Conservation (phyloP, 2,113 vertebrate species). For the Emydocephalus ijimae region DNA sequence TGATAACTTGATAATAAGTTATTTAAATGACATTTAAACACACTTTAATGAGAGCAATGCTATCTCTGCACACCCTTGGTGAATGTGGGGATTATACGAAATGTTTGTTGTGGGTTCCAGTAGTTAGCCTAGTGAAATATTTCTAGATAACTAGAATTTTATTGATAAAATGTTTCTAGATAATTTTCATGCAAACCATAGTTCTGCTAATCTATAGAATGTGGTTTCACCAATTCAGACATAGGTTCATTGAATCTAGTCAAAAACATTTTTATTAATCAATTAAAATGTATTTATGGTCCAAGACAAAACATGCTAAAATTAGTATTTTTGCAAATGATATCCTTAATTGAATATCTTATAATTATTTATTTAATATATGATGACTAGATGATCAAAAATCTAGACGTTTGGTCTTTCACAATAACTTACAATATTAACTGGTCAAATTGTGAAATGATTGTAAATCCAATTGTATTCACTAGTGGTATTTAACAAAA, state of each 20-base stretch:
- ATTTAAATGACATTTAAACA: neutral
- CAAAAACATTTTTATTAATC: neutral
- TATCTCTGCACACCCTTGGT: neutral
- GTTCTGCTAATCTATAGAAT: neutral
- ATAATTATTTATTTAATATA: constrained; percentile 41
- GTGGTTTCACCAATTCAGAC: neutral
- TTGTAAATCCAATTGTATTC: constrained; percentile 32
- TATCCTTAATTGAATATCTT: constrained; percentile 20
- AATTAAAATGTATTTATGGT: neutral
- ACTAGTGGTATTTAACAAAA: constrained; percentile 28
- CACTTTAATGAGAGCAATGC: neutral
- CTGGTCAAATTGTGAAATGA: constrained; percentile 28
- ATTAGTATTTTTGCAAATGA: constrained; percentile 8
- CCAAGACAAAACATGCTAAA: neutral
- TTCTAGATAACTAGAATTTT: neutral
- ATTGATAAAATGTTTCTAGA: neutral
- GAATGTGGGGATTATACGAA: neutral
- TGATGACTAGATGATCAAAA: constrained; percentile 46
- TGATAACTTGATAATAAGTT: neutral
- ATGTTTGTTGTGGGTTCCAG: neutral
- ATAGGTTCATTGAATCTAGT: neutral
- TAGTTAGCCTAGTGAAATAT: neutral
- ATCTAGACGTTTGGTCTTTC: constrained; percentile 19
- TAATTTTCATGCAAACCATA: neutral
- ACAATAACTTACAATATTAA: constrained; percentile 28